These are phyloP conservation scores for Syngnathus scovelli DNA, from an alignment of 2,113 vertebrate species.

Conservation along the genomic window DNA sequence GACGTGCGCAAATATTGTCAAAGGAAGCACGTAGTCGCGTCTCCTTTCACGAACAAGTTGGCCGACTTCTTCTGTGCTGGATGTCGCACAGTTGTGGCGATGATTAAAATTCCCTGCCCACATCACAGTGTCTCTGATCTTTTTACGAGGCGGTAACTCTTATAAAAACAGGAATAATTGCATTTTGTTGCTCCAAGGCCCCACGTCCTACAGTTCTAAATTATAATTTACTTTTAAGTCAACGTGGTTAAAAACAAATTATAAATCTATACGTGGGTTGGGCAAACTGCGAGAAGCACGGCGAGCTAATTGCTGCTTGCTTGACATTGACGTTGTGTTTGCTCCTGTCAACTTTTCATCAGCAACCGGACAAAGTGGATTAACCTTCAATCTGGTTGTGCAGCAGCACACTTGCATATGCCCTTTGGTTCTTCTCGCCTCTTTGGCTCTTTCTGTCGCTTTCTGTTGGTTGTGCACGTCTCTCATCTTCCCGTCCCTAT, in stretches of 20 bases:
- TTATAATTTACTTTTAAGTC: too few relatives aligned
- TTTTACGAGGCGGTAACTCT: background rate
- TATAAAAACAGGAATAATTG: background rate
- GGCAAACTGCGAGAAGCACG: background rate
- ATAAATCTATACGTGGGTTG: too few relatives aligned
- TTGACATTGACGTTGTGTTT: constrained; percentile 11
- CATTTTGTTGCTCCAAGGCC: background rate
- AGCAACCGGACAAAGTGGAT: constrained; percentile 49
- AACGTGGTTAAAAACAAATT: too few relatives aligned
- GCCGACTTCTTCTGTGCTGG: constrained; percentile 1
- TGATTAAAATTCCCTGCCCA: constrained; percentile 13
- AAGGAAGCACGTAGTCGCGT: background rate
- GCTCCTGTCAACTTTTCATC: constrained; percentile 33
- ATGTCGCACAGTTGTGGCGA: background rate
- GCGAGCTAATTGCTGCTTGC: background rate
- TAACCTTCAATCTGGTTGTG: constrained; percentile 40
- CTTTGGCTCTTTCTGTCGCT: constrained; percentile 29
- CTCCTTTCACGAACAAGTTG: constrained; percentile 8
- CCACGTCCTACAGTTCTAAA: too few relatives aligned
- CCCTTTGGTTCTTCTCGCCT: constrained; percentile 12
- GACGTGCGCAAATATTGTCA: constrained; percentile 16
- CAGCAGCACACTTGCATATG: constrained; percentile 25
- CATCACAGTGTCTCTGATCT: background rate
- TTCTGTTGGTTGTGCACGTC: constrained; percentile 35
- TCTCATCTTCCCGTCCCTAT: constrained; percentile 14